Evolutionary conservation across 1,140 invertebrate species (phyloP), one percentile per base, ranked within the genome.

Genomic region (Cardiocondyla obscurior): DNA sequence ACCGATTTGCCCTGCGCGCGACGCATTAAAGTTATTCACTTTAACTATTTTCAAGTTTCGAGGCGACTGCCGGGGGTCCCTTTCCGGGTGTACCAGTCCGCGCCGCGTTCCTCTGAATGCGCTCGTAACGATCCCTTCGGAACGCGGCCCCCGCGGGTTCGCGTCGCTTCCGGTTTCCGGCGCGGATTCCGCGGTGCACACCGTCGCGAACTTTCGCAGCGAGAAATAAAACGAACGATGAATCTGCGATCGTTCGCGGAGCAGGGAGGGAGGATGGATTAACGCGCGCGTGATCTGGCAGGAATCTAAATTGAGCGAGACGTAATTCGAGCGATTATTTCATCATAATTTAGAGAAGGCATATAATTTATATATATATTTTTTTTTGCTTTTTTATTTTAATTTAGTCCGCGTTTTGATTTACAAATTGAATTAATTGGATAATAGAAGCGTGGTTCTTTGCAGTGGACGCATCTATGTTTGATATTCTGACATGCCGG

Each of bases 21-120:
- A 65, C 60, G 53, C 86, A 62, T 87, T 72, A 49, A 70, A 87
- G 85, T 77, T 88, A 89, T 90, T 88, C 89, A 70, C 82, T 85
- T 90, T 86, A 86, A 89, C 86, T 86, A 81, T 90, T 90, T 89
- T 85, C 79, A 82, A 89, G 85, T 90, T 89, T 81, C 74, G 73
- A 55, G 36, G 44, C 49, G 74, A 12, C 76, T 16, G 49, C 53
- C 30, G 81, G 46, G 28, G 46, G 28, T 28, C 44, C 44, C 81
- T 57, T 57, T 28, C 28, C 36, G 42, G 25, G 49, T 77, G 72
- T 74, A 76, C 72, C 81, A 82, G 72, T 55, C 58, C 12, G 72
- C 49, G 57, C 81, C 46, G 60, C 72, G 73, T 77, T 60, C 70
- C 82, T 62, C 33, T 79, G 83, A 85, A 85, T 69, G 65, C 74